Evolutionary conservation across 2,888 invertebrate species (phyloP).

Genomic region (Oxycera nigricornis): DNA sequence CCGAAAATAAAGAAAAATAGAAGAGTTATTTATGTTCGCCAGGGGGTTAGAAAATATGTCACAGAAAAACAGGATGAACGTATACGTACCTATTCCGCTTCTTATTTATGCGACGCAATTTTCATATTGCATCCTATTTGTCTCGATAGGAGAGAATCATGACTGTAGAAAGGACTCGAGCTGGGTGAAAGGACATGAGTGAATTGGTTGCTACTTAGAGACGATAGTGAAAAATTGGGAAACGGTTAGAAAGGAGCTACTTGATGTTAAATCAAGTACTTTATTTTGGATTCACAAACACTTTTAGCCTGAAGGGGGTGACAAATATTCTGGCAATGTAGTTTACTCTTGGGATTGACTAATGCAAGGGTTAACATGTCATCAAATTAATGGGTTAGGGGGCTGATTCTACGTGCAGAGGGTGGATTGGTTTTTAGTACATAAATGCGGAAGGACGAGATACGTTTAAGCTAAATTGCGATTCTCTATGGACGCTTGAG

Average conservation of each 20-base stretch:
- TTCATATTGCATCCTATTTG: conserved; percentile 47
- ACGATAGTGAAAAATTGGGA: neutral
- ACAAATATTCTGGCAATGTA: conserved; percentile 32
- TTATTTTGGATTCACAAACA: conserved; percentile 16
- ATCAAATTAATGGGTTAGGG: conserved; percentile 38
- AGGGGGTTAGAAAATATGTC: conserved; percentile 50
- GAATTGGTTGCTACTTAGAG: conserved; percentile 9
- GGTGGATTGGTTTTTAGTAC: neutral
- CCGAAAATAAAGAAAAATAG: neutral
- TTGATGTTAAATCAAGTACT: conserved; percentile 23
- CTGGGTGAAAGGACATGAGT: neutral
- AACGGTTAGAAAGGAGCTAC: neutral
- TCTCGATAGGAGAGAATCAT: neutral
- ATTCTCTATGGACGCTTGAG: conserved; percentile 16
- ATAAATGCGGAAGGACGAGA: neutral
- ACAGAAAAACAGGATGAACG: conserved; percentile 48
- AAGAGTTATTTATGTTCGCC: conserved; percentile 51
- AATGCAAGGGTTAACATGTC: conserved; percentile 40
- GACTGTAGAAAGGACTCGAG: neutral
- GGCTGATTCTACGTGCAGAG: conserved; percentile 9
- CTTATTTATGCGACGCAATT: conserved; percentile 52
- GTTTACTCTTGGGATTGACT: conserved; percentile 27
- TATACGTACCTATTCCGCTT: conserved; percentile 42
- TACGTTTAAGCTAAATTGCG: conserved; percentile 15
- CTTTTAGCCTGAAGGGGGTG: conserved; percentile 33